Evolutionary conservation across 2,888 invertebrate species (phyloP).

Genomic region (Phortica magna): DNA sequence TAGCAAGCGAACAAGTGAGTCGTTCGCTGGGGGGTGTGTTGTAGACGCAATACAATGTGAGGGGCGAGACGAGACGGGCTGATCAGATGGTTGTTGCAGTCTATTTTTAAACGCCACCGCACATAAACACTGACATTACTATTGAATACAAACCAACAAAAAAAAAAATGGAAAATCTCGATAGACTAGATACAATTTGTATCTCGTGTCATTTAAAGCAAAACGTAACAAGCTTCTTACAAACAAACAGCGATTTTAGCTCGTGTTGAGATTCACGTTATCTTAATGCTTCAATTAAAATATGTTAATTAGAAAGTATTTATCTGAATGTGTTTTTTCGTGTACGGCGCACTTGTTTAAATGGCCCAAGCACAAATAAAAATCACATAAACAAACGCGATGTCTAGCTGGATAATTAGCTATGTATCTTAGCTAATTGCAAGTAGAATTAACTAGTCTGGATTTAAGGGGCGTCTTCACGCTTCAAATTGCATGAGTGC

Average conservation of each 20-base stretch:
- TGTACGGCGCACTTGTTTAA: background rate
- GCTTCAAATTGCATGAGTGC: conserved; percentile 47
- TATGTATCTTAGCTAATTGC: conserved; percentile 12
- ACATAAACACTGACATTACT: background rate
- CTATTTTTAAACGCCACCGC: background rate
- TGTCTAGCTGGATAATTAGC: conserved; percentile 16
- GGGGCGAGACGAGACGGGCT: background rate
- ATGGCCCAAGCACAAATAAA: background rate
- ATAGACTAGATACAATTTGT: background rate
- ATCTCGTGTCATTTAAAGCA: background rate
- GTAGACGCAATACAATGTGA: no score
- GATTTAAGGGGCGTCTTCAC: conserved; percentile 10
- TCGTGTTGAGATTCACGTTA: background rate
- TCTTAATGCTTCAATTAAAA: conserved; percentile 11
- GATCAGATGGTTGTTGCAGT: background rate
- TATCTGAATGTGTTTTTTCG: background rate
- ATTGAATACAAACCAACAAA: background rate
- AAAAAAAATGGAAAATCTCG: background rate
- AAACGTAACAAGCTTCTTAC: no score
- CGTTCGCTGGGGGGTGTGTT: no score
- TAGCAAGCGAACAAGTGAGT: no score
- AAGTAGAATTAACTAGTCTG: background rate
- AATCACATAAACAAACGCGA: background rate
- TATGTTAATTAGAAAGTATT: conserved; percentile 11
- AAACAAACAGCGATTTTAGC: background rate